A percentile compares a stretch with the other conserved stretches of the same genome.
These are phyloP conservation scores for Drosophila lacicola DNA, from an alignment of 2,888 invertebrate genomes.

Conservation along the genomic window DNA sequence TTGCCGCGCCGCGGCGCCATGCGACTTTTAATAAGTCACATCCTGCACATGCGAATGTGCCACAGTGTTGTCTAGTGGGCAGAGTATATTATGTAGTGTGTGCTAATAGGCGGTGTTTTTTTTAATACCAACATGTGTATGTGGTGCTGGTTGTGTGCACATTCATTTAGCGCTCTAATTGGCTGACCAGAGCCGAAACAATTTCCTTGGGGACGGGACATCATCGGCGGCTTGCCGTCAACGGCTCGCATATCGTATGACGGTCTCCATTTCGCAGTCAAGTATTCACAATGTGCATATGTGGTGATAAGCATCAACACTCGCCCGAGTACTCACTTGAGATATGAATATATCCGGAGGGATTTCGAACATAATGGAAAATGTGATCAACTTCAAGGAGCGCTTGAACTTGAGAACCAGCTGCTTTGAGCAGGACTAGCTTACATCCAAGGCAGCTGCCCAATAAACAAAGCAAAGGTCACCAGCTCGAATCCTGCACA, in stretches of 20 bases:
- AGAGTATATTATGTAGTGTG: conserved; percentile 1
- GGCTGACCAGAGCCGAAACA: conserved; percentile 27
- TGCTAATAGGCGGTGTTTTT: conserved; percentile 6
- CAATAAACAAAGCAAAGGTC: no score
- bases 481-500: no score
- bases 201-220: background rate
- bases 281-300: conserved; percentile 16
- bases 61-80: background rate
- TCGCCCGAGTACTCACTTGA: conserved; percentile 14
- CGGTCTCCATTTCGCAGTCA: conserved; percentile 16
- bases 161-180: conserved; percentile 27
- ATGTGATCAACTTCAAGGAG: no score
- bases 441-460: no score
- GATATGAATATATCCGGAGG: background rate
- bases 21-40: conserved; percentile 15
- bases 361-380: background rate
- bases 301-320: conserved; percentile 18
- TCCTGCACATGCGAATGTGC: background rate
- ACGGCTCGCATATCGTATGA: background rate
- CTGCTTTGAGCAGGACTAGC: no score
- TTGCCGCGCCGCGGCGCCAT: conserved; percentile 34
- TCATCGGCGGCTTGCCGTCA: no score
- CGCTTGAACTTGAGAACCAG: no score
- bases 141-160: background rate
- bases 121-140: conserved; percentile 1